Evolutionary conservation across 2,888 invertebrate genomes (phyloP).

Genomic region (Dynastes hyllus): DNA sequence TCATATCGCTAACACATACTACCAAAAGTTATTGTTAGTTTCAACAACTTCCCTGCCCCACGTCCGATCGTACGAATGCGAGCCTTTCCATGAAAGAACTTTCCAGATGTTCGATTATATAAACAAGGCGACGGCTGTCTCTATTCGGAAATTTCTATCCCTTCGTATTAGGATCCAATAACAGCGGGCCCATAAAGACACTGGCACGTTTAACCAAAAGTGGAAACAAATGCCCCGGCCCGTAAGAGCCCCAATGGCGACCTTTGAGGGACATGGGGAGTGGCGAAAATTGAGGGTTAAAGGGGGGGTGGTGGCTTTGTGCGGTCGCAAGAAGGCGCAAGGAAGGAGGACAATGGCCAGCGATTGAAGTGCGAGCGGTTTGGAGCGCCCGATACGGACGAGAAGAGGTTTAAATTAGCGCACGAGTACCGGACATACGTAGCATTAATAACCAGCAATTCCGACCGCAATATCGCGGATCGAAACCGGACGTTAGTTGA

Average conservation of each 20-base stretch:
- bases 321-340: not conserved
- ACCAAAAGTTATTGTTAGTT: too few species aligned
- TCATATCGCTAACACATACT: too few species aligned
- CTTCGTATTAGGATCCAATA: slow-evolving; percentile 4
- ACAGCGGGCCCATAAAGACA: slow-evolving; percentile 26
- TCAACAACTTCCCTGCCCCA: too few species aligned
- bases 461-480: slow-evolving; percentile 57
- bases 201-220: too few species aligned
- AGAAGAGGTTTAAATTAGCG: slow-evolving; percentile 51
- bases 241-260: too few species aligned
- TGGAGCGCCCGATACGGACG: slow-evolving; percentile 28
- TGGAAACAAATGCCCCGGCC: too few species aligned
- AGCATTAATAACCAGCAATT: slow-evolving; percentile 59
- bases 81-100: not conserved
- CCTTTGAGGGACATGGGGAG: too few species aligned
- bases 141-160: slow-evolving; percentile 30
- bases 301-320: slow-evolving; percentile 17
- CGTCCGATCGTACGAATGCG: not conserved
- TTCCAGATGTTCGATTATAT: slow-evolving; percentile 30
- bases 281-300: slow-evolving; percentile 35
- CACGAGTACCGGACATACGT: slow-evolving; percentile 56
- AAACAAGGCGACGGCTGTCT: slow-evolving; percentile 23
- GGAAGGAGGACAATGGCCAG: slow-evolving; percentile 1
- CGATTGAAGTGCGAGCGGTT: slow-evolving; percentile 35
- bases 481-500: slow-evolving; percentile 60